A percentile compares a stretch with the other conserved stretches of the same genome.
These are phyloP conservation scores for Sarcophaga carnaria DNA, from an alignment of 2,888 invertebrate genomes.

Conservation along the genomic window DNA sequence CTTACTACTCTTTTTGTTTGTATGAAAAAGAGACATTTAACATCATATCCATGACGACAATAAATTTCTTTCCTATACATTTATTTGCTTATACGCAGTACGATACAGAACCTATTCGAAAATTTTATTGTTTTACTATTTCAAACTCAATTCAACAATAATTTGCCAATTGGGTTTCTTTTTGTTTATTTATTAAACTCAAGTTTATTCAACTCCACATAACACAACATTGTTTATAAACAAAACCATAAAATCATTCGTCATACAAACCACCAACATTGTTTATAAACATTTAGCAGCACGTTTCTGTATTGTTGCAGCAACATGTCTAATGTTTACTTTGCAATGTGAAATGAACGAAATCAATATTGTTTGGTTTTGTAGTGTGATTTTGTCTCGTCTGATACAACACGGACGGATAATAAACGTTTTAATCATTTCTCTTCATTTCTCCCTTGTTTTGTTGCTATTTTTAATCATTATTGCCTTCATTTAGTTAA, in stretches of 20 bases:
- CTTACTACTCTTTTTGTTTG: no score
- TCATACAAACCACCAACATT: constrained; percentile 7
- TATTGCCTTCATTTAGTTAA: not conserved
- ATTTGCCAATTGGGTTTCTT: constrained; percentile 19
- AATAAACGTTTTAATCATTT: no score
- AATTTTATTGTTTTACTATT: not conserved
- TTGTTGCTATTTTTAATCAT: constrained; percentile 10
- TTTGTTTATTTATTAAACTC: not conserved
- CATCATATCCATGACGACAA: no score
- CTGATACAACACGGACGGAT: no score
- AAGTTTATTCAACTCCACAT: constrained; percentile 59
- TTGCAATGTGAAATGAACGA: not conserved
- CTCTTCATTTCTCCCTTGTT: no score
- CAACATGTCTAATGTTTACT: not conserved
- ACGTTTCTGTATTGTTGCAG: constrained; percentile 38
- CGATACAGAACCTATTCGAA: no score
- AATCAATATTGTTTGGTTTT: not conserved
- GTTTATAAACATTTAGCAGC: constrained; percentile 1
- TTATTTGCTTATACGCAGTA: no score
- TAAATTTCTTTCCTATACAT: no score
- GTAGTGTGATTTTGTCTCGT: no score
- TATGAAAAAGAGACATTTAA: no score
- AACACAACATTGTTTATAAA: not conserved
- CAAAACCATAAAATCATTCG: no score
- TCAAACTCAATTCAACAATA: no score